phyloP scores from a whole-genome alignment of 2,113 vertebrate species.

The Casuarius casuarius region DNA sequence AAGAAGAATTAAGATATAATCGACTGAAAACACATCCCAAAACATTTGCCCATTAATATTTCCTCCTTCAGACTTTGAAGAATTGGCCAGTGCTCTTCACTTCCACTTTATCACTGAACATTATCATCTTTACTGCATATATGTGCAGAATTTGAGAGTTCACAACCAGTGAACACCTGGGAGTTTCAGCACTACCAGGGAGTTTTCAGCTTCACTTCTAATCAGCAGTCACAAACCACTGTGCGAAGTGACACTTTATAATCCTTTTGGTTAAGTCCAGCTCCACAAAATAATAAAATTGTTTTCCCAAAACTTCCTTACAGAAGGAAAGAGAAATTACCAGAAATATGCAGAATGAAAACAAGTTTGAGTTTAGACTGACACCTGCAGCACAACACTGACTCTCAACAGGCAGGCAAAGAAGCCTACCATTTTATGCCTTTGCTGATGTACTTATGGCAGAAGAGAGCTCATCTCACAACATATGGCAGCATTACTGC shows the following conservation, averaged over 20 bases:
- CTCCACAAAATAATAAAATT: background rate
- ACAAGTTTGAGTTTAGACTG: background rate
- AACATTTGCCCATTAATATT: background rate
- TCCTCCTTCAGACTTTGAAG: background rate
- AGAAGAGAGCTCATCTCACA: background rate
- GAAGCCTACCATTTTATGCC: background rate
- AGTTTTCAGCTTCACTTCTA: background rate
- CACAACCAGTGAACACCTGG: too few species aligned
- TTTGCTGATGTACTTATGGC: background rate
- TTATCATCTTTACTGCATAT: accelerated
- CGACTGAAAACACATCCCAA: background rate
- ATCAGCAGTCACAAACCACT: background rate
- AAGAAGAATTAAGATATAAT: background rate
- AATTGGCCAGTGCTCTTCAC: background rate
- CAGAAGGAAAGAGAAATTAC: background rate
- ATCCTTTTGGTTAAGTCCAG: background rate
- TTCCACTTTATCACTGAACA: background rate
- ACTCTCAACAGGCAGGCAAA: background rate
- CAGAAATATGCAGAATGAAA: background rate
- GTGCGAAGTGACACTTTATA: background rate
- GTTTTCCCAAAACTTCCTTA: background rate
- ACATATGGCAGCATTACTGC: background rate
- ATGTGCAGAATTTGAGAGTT: background rate
- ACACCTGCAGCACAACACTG: background rate
- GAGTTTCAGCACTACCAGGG: background rate